Evolutionary conservation across 53 echinoderm and acorn worm species (phyloP).

Genomic region (Luidia sarsii): DNA sequence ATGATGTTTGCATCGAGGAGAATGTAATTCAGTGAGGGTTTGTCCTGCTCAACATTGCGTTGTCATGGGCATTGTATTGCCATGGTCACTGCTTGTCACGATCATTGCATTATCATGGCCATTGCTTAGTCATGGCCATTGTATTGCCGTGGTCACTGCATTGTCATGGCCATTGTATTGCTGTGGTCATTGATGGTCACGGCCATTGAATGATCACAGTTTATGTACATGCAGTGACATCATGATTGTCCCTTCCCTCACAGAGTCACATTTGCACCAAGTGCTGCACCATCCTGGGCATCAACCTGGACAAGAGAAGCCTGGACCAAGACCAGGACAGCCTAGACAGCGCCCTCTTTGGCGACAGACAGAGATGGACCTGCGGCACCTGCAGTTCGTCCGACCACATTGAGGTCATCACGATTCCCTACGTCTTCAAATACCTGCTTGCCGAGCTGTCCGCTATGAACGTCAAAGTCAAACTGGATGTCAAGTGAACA

Average conservation of each 20-base stretch:
- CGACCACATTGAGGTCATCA: slow-evolving; percentile 69
- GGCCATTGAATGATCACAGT: too few species aligned
- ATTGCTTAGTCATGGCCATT: too few species aligned
- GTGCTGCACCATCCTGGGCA: slow-evolving; percentile 89
- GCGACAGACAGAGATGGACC: slow-evolving; percentile 75
- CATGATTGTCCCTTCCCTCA: slow-evolving; percentile 5
- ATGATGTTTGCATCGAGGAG: too few species aligned
- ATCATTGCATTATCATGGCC: too few species aligned
- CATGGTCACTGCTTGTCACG: too few species aligned
- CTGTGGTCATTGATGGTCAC: too few species aligned
- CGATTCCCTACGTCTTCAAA: slow-evolving; percentile 91
- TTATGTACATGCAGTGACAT: too few species aligned
- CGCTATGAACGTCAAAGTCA: slow-evolving; percentile 95
- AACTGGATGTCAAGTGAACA: slow-evolving; percentile 74
- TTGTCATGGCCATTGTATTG: too few species aligned
- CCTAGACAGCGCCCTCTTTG: slow-evolving; percentile 56
- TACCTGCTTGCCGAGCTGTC: slow-evolving; percentile 87
- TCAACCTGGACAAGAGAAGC: slow-evolving; percentile 65
- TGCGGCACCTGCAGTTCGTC: slow-evolving; percentile 76
- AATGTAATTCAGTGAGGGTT: too few species aligned
- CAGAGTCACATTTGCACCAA: slow-evolving; percentile 86
- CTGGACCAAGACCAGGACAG: slow-evolving; percentile 35
- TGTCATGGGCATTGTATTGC: too few species aligned
- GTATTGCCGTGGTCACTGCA: too few species aligned
- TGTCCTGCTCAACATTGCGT: too few species aligned